These are phyloP conservation scores for Pimpla rufipes DNA, from an alignment of 2,888 invertebrate genomes.

Conservation along the genomic window DNA sequence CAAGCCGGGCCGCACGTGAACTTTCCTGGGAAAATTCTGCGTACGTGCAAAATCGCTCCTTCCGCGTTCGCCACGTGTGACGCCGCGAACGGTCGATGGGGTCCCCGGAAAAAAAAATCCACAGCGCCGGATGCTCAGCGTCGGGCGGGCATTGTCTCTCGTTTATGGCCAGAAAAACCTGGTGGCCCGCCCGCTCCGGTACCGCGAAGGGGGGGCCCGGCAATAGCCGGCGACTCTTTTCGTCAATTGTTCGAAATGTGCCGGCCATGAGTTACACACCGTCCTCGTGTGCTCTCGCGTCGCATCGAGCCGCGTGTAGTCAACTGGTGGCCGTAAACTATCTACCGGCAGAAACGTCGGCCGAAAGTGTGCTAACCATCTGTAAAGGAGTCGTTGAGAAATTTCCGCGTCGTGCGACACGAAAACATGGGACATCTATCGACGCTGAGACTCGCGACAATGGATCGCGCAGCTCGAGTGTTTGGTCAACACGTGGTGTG, in stretches of 20 bases:
- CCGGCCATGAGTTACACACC: conserved; percentile 41
- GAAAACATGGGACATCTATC: conserved; percentile 49
- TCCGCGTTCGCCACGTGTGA: not conserved
- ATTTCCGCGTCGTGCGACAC: conserved; percentile 35
- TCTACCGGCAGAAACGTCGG: conserved; percentile 3
- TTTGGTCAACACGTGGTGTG: conserved; percentile 50
- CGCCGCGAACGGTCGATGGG: not conserved
- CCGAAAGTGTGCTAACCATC: conserved; percentile 50
- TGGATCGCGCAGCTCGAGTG: conserved; percentile 31
- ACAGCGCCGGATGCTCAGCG: not conserved
- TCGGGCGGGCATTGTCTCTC: conserved; percentile 47
- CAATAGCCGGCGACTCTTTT: not conserved
- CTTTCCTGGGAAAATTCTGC: not conserved
- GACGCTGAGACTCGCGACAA: not conserved
- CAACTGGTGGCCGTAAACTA: conserved; percentile 30
- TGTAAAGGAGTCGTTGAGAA: conserved; percentile 38
- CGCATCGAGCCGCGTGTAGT: conserved; percentile 8
- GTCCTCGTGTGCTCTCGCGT: conserved; percentile 12
- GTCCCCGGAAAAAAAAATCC: not conserved
- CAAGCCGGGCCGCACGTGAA: too few species aligned
- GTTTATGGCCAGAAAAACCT: conserved; percentile 59
- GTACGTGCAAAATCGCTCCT: not conserved
- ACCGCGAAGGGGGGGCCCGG: conserved; percentile 2
- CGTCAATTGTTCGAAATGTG: conserved; percentile 59
- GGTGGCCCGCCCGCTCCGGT: conserved; percentile 3